These are phyloP conservation scores for Musca vetustissima DNA, from an alignment of 1,140 invertebrate genomes.

Conservation along the genomic window DNA sequence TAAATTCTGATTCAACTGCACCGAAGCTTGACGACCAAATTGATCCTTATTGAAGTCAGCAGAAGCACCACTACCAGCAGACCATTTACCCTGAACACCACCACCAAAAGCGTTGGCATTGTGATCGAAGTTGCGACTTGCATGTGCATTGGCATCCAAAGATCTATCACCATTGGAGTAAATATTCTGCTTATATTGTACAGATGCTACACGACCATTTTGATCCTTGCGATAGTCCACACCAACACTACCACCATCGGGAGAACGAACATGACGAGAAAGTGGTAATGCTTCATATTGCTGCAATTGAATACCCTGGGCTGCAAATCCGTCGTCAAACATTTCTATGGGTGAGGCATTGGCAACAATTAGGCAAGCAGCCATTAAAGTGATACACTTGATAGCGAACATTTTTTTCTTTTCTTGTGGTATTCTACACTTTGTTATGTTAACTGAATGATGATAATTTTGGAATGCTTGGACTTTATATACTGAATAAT, in stretches of 20 bases:
- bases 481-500: too few relatives aligned
- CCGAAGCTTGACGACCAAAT: background rate
- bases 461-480: background rate
- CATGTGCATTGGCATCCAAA: conserved; percentile 47
- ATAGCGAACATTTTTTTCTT: background rate
- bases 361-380: background rate
- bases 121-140: conserved; percentile 38
- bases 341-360: background rate
- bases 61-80: background rate
- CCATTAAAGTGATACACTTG: background rate
- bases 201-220: conserved; percentile 33
- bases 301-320: background rate
- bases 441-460: background rate
- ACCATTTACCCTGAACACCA: conserved; percentile 34
- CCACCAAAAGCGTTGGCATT: conserved; percentile 39
- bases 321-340: background rate
- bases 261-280: background rate
- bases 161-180: conserved; percentile 43
- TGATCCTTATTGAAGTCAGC: background rate
- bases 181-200: conserved; percentile 46
- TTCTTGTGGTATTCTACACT: too few relatives aligned
- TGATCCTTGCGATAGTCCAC: conserved; percentile 32
- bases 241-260: background rate
- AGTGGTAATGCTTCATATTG: background rate
- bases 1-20: background rate